Percentiles rank a stretch among this genome's conserved stretches.
These are phyloP conservation scores for Drosophila bipectinata DNA, from an alignment of 1,140 invertebrate genomes.

Conservation along the genomic window DNA sequence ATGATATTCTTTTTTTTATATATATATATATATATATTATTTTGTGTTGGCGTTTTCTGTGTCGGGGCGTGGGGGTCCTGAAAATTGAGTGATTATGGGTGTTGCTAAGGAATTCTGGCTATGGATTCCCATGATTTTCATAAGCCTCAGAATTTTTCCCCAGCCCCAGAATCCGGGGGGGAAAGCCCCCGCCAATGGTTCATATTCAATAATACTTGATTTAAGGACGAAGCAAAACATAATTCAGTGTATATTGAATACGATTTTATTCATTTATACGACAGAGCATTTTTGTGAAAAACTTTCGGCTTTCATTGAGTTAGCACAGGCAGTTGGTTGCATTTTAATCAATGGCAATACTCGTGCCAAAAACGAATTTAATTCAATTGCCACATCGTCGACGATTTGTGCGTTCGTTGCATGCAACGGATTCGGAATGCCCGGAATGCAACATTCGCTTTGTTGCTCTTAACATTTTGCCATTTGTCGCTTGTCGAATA, in stretches of 20 bases:
- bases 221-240: background rate
- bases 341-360: conserved; percentile 30
- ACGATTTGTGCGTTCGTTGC: conserved; percentile 9
- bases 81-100: conserved; percentile 50
- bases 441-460: conserved; percentile 22
- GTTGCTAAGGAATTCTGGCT: conserved; percentile 21
- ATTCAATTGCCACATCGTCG: conserved; percentile 38
- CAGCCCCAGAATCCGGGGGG: background rate
- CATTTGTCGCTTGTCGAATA: conserved; percentile 47
- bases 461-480: conserved; percentile 28
- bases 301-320: background rate
- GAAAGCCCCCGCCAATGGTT: background rate
- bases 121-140: background rate
- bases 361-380: conserved; percentile 5
- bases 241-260: background rate
- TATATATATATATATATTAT: conserved; percentile 2
- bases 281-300: background rate
- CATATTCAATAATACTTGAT: background rate
- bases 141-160: background rate
- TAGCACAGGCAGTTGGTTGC: conserved; percentile 2
- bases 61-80: conserved; percentile 1
- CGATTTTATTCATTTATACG: background rate
- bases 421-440: background rate
- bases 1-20: conserved; percentile 32
- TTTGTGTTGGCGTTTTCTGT: conserved; percentile 32